Conservation (phyloP, 2,888 invertebrate species). For the Salpingus planirostris region DNA sequence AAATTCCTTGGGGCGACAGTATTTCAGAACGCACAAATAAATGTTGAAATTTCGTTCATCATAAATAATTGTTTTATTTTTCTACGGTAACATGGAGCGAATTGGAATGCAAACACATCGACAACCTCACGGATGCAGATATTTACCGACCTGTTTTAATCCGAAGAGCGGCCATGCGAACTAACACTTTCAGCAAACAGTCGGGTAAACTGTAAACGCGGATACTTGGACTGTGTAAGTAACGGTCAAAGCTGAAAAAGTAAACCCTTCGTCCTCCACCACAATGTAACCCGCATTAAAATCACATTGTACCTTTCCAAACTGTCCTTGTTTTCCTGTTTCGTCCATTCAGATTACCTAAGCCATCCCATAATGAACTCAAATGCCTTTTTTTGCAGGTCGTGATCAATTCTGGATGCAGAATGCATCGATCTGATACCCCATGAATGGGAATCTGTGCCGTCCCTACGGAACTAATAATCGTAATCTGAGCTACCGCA, state of each 20-base stretch:
- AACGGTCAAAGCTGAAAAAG: slow-evolving; percentile 7
- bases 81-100: too few species aligned
- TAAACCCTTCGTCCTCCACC: slow-evolving; percentile 1
- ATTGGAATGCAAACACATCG: slow-evolving; percentile 8
- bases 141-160: slow-evolving; percentile 9
- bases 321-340: too few species aligned
- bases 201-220: slow-evolving; percentile 7
- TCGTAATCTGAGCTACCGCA: slow-evolving; percentile 18
- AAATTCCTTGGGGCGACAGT: too few species aligned
- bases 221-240: slow-evolving; percentile 4
- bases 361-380: too few species aligned
- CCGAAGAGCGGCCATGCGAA: slow-evolving; percentile 10
- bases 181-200: slow-evolving; percentile 10
- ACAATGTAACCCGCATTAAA: too few species aligned
- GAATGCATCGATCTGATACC: slow-evolving; percentile 7
- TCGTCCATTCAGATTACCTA: too few species aligned
- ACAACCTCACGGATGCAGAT: slow-evolving; percentile 4
- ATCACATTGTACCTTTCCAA: too few species aligned
- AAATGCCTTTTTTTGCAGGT: too few species aligned
- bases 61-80: too few species aligned
- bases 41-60: too few species aligned
- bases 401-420: too few species aligned
- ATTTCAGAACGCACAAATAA: too few species aligned
- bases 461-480: slow-evolving; percentile 18
- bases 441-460: slow-evolving; percentile 8